These are phyloP conservation scores for Anarsia innoxiella DNA, from an alignment of 2,888 invertebrate species.

Conservation along the genomic window DNA sequence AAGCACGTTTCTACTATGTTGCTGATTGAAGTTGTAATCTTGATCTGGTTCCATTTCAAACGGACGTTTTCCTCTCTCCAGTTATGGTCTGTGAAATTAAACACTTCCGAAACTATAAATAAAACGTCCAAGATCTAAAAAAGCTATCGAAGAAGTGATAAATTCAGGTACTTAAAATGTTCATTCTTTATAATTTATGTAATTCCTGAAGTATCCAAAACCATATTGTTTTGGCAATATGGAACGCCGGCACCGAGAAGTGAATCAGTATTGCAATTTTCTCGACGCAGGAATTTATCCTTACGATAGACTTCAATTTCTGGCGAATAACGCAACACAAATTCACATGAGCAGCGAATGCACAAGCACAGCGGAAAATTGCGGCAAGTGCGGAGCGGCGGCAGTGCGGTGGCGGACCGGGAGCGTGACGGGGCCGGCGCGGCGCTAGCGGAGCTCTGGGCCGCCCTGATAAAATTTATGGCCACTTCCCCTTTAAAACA, in stretches of 20 bases:
- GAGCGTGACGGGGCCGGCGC: conserved; percentile 22
- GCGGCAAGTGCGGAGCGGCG: conserved; percentile 29
- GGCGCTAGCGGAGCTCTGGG: conserved; percentile 38
- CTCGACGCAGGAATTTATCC: conserved; percentile 25
- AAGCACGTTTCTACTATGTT: conserved; percentile 31
- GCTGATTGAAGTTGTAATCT: conserved; percentile 34
- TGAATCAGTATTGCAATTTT: conserved; percentile 10
- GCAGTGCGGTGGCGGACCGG: conserved; percentile 17
- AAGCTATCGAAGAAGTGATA: not conserved
- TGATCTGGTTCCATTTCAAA: conserved; percentile 12
- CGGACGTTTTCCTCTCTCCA: conserved; percentile 2
- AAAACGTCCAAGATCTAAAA: conserved; percentile 5
- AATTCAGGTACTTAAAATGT: no score
- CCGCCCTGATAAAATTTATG: conserved; percentile 76
- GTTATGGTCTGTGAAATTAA: conserved; percentile 17
- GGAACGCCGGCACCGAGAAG: conserved; percentile 1
- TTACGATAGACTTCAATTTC: conserved; percentile 45
- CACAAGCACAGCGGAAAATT: conserved; percentile 65
- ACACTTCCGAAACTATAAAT: conserved; percentile 9
- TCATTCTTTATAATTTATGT: no score
- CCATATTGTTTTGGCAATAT: conserved; percentile 8
- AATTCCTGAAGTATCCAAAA: no score
- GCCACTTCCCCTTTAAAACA: conserved; percentile 77
- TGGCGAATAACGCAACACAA: conserved; percentile 43
- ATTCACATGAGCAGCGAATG: conserved; percentile 55